phyloP scores from a whole-genome alignment of 2,888 invertebrate genomes.

The Oxytorus armatus region DNA sequence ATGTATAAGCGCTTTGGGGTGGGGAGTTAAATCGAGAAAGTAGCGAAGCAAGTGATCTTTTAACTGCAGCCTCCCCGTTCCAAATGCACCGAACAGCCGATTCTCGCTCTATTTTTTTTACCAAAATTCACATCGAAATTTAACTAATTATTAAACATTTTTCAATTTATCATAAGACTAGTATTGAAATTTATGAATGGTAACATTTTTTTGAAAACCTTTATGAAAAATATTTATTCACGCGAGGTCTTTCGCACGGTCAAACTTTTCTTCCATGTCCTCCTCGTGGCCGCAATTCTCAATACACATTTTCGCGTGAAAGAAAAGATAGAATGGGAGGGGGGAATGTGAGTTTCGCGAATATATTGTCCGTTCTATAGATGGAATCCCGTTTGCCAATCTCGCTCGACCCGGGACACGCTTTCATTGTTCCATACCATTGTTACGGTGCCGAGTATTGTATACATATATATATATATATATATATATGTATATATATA shows the following conservation, averaged over 20 bases:
- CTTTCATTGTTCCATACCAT: constrained; percentile 58
- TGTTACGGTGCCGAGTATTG: constrained; percentile 22
- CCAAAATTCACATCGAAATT: no score
- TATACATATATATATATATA: not conserved
- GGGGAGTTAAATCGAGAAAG: constrained; percentile 1
- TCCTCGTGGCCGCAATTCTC: constrained; percentile 52
- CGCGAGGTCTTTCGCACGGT: not conserved
- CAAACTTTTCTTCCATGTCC: constrained; percentile 54
- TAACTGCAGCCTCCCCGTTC: constrained; percentile 22
- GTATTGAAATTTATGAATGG: no score
- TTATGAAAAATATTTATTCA: not conserved
- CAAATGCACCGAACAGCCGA: not conserved
- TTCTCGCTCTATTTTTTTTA: no score
- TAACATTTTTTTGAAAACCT: no score
- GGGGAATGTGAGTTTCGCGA: no score
- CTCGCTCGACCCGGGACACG: constrained; percentile 41
- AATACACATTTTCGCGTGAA: constrained; percentile 42
- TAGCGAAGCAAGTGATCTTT: not conserved
- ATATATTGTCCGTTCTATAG: constrained; percentile 3
- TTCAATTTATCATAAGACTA: no score
- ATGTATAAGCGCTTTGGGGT: not conserved
- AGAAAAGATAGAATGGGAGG: no score
- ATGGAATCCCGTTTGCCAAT: constrained; percentile 27
- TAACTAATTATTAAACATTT: no score
- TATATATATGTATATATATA: not conserved